A percentile compares a stretch with the other conserved stretches of the same genome.
These are phyloP conservation scores for Lepeophtheirus salmonis DNA, from an alignment of 1,140 invertebrate genomes.

Conservation along the genomic window DNA sequence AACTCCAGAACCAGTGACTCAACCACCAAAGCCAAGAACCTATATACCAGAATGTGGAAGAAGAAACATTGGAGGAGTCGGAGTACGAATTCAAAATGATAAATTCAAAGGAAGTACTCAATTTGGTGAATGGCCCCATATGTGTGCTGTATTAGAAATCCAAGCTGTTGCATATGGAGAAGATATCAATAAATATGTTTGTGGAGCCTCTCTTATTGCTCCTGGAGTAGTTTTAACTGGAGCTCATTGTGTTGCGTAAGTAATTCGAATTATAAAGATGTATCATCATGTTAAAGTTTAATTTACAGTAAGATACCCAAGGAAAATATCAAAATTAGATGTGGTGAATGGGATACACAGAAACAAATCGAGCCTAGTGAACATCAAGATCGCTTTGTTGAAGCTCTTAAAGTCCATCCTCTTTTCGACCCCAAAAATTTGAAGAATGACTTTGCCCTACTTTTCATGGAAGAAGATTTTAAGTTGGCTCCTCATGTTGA, in stretches of 20 bases:
- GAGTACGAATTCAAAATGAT: constrained; percentile 38
- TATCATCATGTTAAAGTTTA: neutral
- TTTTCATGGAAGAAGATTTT: constrained; percentile 35
- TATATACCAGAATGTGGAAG: constrained; percentile 41
- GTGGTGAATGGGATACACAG: constrained; percentile 20
- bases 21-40: constrained; percentile 19
- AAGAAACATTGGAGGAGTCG: constrained; percentile 45
- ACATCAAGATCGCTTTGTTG: constrained; percentile 22
- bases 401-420: constrained; percentile 25
- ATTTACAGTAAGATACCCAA: neutral
- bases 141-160: constrained; percentile 24
- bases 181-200: constrained; percentile 26
- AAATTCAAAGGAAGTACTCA: constrained; percentile 22
- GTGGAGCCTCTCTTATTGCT: constrained; percentile 34
- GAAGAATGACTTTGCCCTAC: constrained; percentile 38
- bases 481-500: constrained; percentile 40
- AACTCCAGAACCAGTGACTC: constrained; percentile 20
- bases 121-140: constrained; percentile 28
- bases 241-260: constrained; percentile 30
- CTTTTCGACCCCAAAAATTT: constrained; percentile 31
- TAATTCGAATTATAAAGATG: too few species aligned
- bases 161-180: constrained; percentile 19
- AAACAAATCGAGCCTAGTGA: constrained; percentile 10
- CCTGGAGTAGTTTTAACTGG: constrained; percentile 33
- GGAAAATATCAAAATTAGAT: constrained; percentile 12